A percentile compares a stretch with the other conserved stretches of the same genome.
Evolutionary conservation across 2,797 vertebrate genomes (phyloP).

Genomic region (Parauchenoglanis ngamensis): DNA sequence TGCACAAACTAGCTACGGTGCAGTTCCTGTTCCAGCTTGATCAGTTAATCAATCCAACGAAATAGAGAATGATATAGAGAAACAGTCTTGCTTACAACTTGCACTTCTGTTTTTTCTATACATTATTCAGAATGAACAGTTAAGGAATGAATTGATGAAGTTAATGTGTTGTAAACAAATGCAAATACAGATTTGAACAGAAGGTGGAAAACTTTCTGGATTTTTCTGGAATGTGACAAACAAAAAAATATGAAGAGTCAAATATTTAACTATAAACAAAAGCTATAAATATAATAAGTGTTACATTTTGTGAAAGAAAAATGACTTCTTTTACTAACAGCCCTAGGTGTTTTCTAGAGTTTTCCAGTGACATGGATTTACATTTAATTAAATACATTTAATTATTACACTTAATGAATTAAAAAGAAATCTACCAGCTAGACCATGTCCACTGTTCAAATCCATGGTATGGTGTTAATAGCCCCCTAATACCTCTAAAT

Average conservation of each 20-base stretch:
- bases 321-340: background rate
- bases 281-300: background rate
- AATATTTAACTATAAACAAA: background rate
- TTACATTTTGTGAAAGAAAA: background rate
- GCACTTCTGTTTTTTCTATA: background rate
- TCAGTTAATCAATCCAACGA: background rate
- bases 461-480: background rate
- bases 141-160: no score
- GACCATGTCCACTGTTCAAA: background rate
- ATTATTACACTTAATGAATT: background rate
- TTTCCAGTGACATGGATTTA: background rate
- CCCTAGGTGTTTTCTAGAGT: background rate
- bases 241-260: no score
- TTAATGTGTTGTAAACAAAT: background rate
- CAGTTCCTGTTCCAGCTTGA: background rate
- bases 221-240: background rate
- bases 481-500: constrained; percentile 8
- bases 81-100: background rate
- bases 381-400: background rate
- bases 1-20: constrained; percentile 9
- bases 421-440: no score
- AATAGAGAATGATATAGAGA: background rate
- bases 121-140: background rate
- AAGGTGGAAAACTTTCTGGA: background rate
- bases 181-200: background rate